A percentile compares a stretch with the other conserved stretches of the same genome.
Evolutionary conservation across 1,140 invertebrate species (phyloP).

Genomic region (Oscheius sp.): DNA sequence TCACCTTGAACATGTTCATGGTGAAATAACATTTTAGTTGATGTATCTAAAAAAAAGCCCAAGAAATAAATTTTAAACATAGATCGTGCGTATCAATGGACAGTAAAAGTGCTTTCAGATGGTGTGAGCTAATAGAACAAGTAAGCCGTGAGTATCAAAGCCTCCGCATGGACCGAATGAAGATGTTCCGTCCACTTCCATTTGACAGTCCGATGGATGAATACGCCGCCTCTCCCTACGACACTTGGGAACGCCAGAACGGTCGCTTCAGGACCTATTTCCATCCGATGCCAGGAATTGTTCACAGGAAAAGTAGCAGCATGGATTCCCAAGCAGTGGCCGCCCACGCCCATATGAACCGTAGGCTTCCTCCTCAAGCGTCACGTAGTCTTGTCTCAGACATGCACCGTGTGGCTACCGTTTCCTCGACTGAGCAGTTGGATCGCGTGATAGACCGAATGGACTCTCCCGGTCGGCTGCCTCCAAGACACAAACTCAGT

Average conservation of each 20-base stretch:
- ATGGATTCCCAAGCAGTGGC: constrained; percentile 59
- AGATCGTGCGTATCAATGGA: too few relatives aligned
- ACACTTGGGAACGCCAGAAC: background rate
- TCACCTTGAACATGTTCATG: too few relatives aligned
- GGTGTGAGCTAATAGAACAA: constrained; percentile 40
- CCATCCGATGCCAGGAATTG: background rate
- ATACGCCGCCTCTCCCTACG: background rate
- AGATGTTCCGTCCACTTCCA: background rate
- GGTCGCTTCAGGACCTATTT: background rate
- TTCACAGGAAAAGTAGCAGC: constrained; percentile 36
- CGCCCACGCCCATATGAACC: constrained; percentile 33
- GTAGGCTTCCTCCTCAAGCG: background rate
- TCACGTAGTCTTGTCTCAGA: background rate
- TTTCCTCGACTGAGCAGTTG: constrained; percentile 21
- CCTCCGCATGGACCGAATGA: background rate
- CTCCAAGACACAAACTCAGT: constrained; percentile 24
- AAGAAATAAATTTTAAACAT: too few relatives aligned
- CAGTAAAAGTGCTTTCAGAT: too few relatives aligned
- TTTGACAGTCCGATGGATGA: background rate
- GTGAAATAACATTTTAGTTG: too few relatives aligned
- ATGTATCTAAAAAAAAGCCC: too few relatives aligned
- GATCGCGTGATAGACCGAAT: constrained; percentile 7
- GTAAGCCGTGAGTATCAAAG: constrained; percentile 45
- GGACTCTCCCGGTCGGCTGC: background rate
- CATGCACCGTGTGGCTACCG: constrained; percentile 7